Evolutionary conservation across 1,140 invertebrate species (phyloP).

Genomic region (Euwallacea similis): DNA sequence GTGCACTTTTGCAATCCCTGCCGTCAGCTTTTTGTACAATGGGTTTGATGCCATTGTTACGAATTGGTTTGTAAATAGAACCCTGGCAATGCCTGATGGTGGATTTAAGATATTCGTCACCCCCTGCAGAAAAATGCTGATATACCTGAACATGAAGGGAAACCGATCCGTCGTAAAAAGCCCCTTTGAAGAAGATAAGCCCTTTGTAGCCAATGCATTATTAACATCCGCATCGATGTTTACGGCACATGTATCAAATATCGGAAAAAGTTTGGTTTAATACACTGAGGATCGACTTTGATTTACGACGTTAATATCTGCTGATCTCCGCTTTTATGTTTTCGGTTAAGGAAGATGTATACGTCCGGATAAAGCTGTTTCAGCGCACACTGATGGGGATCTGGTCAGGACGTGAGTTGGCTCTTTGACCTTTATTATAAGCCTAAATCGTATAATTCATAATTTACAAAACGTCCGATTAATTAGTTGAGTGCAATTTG

Average conservation of each 20-base stretch:
- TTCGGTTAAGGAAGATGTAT: slow-evolving; percentile 36
- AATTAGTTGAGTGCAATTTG: too few species aligned
- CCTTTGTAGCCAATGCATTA: slow-evolving; percentile 23
- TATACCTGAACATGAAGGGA: slow-evolving; percentile 1
- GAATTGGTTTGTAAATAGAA: too few species aligned
- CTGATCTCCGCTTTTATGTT: slow-evolving; percentile 36
- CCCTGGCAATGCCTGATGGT: too few species aligned
- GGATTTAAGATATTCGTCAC: too few species aligned
- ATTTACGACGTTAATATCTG: slow-evolving; percentile 36
- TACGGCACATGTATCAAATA: slow-evolving; percentile 33
- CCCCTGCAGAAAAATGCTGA: too few species aligned
- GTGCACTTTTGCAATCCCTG: slow-evolving; percentile 21
- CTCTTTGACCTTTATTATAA: neutral
- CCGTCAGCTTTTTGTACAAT: slow-evolving; percentile 21
- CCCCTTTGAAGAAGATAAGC: slow-evolving; percentile 17
- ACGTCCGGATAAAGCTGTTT: slow-evolving; percentile 25
- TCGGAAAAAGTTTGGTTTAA: slow-evolving; percentile 31
- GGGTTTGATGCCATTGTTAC: neutral
- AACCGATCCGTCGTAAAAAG: slow-evolving; percentile 7
- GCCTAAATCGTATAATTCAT: too few species aligned
- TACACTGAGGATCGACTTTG: slow-evolving; percentile 33
- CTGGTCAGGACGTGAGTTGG: slow-evolving; percentile 2
- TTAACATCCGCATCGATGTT: slow-evolving; percentile 31
- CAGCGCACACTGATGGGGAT: slow-evolving; percentile 19
- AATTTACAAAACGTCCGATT: too few species aligned